phyloP scores from a whole-genome alignment of 2,888 invertebrate species.

The Ariolimax columbianus region DNA sequence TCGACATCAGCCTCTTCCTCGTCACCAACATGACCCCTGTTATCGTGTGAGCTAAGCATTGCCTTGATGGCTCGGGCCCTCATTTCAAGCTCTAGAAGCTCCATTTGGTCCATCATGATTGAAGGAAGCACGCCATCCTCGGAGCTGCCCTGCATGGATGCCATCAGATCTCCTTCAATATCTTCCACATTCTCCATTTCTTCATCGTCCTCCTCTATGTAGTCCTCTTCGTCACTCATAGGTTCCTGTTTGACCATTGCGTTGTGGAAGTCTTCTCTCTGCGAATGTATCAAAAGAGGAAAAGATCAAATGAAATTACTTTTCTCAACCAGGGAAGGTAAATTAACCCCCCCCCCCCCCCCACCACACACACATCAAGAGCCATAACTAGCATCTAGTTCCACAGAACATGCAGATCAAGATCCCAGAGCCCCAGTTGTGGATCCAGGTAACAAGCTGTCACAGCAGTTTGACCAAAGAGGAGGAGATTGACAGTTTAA shows the following conservation, averaged over 20 bases:
- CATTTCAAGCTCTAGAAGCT: slow-evolving; percentile 82
- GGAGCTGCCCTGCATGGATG: slow-evolving; percentile 10
- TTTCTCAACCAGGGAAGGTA: too few relatives aligned
- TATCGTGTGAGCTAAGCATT: slow-evolving; percentile 71
- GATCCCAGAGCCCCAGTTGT: too few relatives aligned
- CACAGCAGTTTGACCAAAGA: too few relatives aligned
- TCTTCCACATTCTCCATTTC: slow-evolving; percentile 16
- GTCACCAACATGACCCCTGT: not conserved
- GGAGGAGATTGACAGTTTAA: too few relatives aligned
- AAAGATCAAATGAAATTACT: too few relatives aligned
- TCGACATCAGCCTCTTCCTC: not conserved
- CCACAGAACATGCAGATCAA: too few relatives aligned
- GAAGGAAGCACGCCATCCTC: slow-evolving; percentile 46
- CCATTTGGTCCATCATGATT: slow-evolving; percentile 77
- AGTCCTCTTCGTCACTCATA: slow-evolving; percentile 24
- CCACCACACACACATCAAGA: too few relatives aligned
- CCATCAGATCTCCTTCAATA: slow-evolving; percentile 23
- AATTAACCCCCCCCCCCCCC: too few relatives aligned
- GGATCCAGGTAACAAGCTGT: too few relatives aligned
- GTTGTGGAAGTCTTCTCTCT: not conserved
- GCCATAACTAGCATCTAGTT: too few relatives aligned
- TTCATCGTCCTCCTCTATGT: slow-evolving; percentile 5
- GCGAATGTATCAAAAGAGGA: too few relatives aligned
- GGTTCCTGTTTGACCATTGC: slow-evolving; percentile 34
- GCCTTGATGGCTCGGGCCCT: slow-evolving; percentile 82